Conservation (phyloP, 1,140 invertebrate genomes). For the Saxidomus purpurata region DNA sequence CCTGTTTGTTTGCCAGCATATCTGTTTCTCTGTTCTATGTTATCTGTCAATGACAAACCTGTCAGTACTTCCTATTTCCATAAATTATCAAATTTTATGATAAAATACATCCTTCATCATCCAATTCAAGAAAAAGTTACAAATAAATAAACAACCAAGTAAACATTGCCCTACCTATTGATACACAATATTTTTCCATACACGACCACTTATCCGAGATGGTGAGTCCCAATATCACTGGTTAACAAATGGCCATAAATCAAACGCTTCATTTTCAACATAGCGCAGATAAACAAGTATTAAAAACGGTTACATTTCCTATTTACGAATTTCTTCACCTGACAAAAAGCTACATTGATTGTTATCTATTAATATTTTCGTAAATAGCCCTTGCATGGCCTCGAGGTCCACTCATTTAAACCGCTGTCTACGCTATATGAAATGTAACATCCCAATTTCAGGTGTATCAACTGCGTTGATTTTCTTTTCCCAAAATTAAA, state of each 20-base stretch:
- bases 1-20: no score
- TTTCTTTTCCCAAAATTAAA: slow-evolving; percentile 50
- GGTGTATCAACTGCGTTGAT: slow-evolving; percentile 31
- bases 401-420: slow-evolving; percentile 9
- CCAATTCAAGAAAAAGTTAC: neutral
- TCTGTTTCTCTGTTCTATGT: no score
- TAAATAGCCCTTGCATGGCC: slow-evolving; percentile 8
- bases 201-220: neutral
- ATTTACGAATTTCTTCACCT: slow-evolving; percentile 35
- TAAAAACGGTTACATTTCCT: slow-evolving; percentile 11
- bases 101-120: neutral
- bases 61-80: neutral
- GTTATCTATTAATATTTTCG: slow-evolving; percentile 47
- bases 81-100: neutral
- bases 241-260: slow-evolving; percentile 5
- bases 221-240: neutral
- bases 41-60: no score
- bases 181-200: neutral
- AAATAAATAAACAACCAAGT: neutral
- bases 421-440: neutral
- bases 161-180: neutral
- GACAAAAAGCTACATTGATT: slow-evolving; percentile 36
- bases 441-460: slow-evolving; percentile 51
- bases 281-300: neutral
- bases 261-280: neutral